Conservation (phyloP, 2,113 vertebrate species). For the Ia io region DNA sequence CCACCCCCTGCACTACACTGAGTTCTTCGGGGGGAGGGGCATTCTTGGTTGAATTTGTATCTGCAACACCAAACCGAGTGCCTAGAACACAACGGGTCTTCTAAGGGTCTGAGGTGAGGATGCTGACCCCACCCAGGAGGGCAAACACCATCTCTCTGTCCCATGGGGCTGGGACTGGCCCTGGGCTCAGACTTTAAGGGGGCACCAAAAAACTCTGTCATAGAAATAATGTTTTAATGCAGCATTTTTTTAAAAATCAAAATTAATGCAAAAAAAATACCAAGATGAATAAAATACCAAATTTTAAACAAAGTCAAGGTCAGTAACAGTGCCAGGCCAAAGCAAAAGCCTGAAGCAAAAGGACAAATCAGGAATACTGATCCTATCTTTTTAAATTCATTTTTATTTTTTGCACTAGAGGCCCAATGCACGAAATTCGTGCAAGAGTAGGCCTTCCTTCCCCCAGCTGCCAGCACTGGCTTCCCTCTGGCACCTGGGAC, state of each 20-base stretch:
- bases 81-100: neutral
- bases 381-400: neutral
- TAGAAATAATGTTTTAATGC: neutral
- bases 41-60: neutral
- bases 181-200: neutral
- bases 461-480: too few species aligned
- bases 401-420: too few species aligned
- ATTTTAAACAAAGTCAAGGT: neutral
- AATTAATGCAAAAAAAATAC: neutral
- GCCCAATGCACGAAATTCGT: too few species aligned
- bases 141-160: neutral
- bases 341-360: neutral
- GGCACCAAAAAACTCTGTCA: neutral
- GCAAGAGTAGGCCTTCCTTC: too few species aligned
- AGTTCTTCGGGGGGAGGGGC: neutral
- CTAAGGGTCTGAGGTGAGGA: neutral
- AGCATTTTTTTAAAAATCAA: neutral
- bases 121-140: neutral
- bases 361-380: neutral
- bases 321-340: neutral
- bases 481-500: too few species aligned
- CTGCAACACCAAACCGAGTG: neutral
- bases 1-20: neutral
- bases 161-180: neutral
- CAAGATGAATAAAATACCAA: neutral